Percentiles rank a stretch among this genome's conserved stretches.
Conservation (phyloP, 2,797 vertebrate genomes). For the Podarcis siculus region DNA sequence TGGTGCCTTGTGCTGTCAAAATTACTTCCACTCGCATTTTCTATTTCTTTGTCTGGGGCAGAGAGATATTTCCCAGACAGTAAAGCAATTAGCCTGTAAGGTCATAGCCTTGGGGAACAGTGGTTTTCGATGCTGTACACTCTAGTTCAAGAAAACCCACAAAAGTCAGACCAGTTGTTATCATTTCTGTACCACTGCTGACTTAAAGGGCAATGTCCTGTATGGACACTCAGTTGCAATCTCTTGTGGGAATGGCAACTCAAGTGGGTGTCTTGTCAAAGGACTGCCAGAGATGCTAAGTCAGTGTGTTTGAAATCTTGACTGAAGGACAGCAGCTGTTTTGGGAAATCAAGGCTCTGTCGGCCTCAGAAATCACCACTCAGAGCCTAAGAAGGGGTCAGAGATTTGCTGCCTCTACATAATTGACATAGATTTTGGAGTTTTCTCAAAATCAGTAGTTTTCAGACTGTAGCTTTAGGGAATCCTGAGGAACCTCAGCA, state of each 20-base stretch:
- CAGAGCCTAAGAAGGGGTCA: not conserved
- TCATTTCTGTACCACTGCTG: not conserved
- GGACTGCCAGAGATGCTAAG: not conserved
- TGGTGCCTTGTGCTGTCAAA: not conserved
- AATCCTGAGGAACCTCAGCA: not conserved
- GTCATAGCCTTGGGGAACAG: slow-evolving; percentile 12
- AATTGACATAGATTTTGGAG: not conserved
- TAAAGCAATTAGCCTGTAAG: slow-evolving; percentile 22
- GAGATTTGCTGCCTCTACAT: not conserved
- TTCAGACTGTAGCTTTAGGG: not conserved
- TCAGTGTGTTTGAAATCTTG: not conserved
- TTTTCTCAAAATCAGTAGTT: not conserved
- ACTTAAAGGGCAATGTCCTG: not conserved
- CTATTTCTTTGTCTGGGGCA: not conserved
- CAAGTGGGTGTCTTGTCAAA: not conserved
- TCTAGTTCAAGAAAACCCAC: not conserved
- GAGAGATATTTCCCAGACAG: slow-evolving; percentile 25
- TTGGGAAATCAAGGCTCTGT: not conserved
- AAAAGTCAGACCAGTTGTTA: not conserved
- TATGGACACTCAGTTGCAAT: not conserved
- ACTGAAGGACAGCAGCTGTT: not conserved
- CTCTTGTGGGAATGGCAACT: not conserved
- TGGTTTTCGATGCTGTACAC: slow-evolving; percentile 1
- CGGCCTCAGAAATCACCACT: not conserved
- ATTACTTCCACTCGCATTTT: not conserved